Conservation (phyloP, 1,140 invertebrate species). For the Caenorhabditis inopinata region DNA sequence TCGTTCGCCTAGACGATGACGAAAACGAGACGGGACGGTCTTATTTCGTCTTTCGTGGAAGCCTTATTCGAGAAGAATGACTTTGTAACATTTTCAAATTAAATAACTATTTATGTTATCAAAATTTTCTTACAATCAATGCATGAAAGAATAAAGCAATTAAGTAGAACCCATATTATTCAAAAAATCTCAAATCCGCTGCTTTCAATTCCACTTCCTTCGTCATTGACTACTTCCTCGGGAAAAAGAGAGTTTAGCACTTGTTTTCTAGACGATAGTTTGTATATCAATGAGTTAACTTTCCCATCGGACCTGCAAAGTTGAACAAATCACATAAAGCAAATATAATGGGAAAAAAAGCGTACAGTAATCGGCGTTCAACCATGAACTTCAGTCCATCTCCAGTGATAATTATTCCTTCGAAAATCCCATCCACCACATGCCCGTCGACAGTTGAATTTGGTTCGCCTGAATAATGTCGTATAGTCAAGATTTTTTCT, state of each 20-base stretch:
- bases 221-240: not conserved
- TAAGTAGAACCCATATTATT: not conserved
- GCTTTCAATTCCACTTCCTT: not conserved
- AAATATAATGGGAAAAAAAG: not conserved
- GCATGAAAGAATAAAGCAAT: not conserved
- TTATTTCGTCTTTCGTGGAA: too few species aligned
- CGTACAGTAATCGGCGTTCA: not conserved
- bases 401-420: slow-evolving; percentile 17
- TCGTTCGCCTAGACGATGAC: too few species aligned
- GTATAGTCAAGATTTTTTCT: too few species aligned
- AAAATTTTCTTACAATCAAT: too few species aligned
- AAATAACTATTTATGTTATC: too few species aligned
- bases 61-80: too few species aligned
- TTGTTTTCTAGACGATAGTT: not conserved
- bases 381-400: slow-evolving; percentile 24
- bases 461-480: slow-evolving; percentile 12
- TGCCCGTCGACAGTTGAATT: not conserved
- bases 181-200: not conserved
- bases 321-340: not conserved
- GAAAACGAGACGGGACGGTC: too few species aligned
- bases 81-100: too few species aligned
- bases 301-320: slow-evolving; percentile 1
- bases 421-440: not conserved
- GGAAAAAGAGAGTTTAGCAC: slow-evolving; percentile 3
- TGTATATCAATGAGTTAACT: not conserved